Conservation (phyloP, 2,888 invertebrate genomes). For the Sminthurinus aureus region DNA sequence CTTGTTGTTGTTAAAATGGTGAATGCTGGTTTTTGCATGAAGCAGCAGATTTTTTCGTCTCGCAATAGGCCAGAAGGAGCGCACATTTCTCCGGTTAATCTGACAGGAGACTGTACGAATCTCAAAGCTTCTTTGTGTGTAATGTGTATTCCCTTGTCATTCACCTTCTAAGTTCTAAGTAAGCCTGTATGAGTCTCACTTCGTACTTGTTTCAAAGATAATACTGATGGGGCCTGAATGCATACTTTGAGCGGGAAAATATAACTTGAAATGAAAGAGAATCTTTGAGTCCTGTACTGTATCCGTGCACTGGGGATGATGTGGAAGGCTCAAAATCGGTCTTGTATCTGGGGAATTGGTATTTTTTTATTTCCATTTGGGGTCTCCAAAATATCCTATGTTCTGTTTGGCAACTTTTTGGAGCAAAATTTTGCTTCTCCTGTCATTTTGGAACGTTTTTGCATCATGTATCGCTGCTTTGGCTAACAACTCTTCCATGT, state of each 20-base stretch:
- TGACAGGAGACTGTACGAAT: background rate
- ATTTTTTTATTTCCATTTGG: background rate
- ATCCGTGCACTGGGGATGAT: conserved; percentile 14
- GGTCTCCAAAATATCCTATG: background rate
- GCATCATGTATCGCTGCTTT: too few species aligned
- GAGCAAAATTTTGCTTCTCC: too few species aligned
- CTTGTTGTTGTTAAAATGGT: too few species aligned
- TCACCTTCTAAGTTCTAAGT: background rate
- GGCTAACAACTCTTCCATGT: too few species aligned
- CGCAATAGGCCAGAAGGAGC: conserved; percentile 4
- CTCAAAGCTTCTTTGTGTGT: conserved; percentile 13
- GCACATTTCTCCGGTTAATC: conserved; percentile 29
- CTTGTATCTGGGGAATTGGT: background rate
- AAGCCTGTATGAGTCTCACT: background rate
- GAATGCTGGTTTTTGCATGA: background rate
- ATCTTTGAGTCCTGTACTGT: background rate
- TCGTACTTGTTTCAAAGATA: background rate
- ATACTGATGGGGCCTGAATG: background rate
- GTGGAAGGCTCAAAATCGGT: conserved; percentile 3
- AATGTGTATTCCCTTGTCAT: background rate
- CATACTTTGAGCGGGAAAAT: background rate
- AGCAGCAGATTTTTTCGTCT: conserved; percentile 3
- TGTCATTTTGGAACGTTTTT: too few species aligned
- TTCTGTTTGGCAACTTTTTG: too few species aligned
- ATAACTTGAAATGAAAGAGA: background rate